Evolutionary conservation across 35 echinoderm and acorn worm genomes (phyloP).

Genomic region (Heliocidaris tuberculata): DNA sequence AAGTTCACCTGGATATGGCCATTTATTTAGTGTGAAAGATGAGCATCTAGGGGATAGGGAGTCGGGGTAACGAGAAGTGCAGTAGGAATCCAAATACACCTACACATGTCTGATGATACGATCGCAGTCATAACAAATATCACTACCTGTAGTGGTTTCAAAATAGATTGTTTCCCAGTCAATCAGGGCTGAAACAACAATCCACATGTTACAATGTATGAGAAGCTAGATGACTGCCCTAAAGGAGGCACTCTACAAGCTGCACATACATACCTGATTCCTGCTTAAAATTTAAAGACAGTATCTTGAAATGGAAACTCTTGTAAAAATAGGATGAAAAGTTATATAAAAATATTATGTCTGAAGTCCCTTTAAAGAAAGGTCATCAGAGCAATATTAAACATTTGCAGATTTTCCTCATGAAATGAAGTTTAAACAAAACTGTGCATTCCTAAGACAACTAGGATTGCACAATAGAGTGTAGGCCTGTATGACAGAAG

Average conservation of each 20-base stretch:
- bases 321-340: no score
- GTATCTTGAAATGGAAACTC: no score
- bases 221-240: background rate
- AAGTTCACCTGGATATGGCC: background rate
- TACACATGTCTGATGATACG: background rate
- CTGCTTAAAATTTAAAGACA: no score
- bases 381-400: no score
- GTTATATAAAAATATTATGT: no score
- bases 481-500: no score
- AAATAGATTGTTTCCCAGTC: background rate
- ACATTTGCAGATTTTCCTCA: no score
- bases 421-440: no score
- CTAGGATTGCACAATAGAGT: no score
- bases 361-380: no score
- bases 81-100: background rate
- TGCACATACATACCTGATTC: background rate
- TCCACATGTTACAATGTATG: background rate
- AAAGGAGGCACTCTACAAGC: background rate
- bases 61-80: background rate
- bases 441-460: no score
- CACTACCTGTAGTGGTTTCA: background rate
- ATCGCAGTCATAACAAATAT: constrained; percentile 5
- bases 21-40: background rate
- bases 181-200: background rate
- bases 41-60: background rate